Base-by-base conservation (phyloP, 2,888 invertebrate genomes). In the Caenorhabditis parvicauda region DNA sequence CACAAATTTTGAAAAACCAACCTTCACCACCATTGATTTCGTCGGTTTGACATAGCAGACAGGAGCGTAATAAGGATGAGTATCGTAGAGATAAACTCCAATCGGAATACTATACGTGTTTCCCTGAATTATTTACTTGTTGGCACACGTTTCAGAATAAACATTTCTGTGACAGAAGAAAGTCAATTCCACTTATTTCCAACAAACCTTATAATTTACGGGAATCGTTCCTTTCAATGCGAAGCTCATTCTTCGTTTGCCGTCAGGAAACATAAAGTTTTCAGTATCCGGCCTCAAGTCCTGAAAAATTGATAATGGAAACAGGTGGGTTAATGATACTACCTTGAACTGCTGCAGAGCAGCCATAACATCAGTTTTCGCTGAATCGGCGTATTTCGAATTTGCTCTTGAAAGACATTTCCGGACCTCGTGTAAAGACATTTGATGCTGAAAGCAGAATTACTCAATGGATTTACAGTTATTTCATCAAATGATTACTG, bases 61-160 rank as follows among this genome's bases (percentile, higher is more conserved):
- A 0, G 98, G 98, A 32, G 95, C 92, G 84, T 92, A 90, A 81
- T 90, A 88, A 0, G 98, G 98, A 86, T 98, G 93, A 3, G 93
- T 94, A 81, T 96, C 93, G 88, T 92, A 89, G 47, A 98, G 82
- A 91, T 92, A 96, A 77, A 98, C 89, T 81, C 90, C 89, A 38
- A 99, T 88, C 14, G 98, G 98, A 82, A 98, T 98, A 84, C 96
- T 92, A 84, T 98, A 99, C 43, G 86, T 87, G 57, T 86, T 85
- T 58, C 88, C 89, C 89, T 77, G 42, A 76, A 76, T 63, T 59
- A 45, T 32, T 32, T 32, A 32, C 14, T 32, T 12, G 35, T 32
- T 32, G 9, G 35, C 14, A 32, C n/a, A n/a, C 35, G 9, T 32
- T 32, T 12, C 14, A 14, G 35, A 12, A 12, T 41, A 7, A 12